Evolutionary conservation across 2,113 vertebrate species (phyloP).

Genomic region (Orcinus orca): DNA sequence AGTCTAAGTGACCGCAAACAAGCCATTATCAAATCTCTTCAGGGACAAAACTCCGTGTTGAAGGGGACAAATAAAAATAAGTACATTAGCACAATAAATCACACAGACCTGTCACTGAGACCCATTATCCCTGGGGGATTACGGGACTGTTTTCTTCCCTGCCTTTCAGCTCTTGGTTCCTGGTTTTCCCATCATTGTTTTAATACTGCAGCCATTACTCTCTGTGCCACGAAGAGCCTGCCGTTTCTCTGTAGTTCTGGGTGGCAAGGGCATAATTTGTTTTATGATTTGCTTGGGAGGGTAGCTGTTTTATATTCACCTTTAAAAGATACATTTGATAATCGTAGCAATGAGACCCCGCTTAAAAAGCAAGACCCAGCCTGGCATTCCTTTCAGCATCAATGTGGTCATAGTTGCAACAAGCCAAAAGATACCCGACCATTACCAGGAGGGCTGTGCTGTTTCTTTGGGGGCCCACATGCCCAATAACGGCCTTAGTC

Average conservation of each 20-base stretch:
- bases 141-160: neutral
- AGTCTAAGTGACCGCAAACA: slow-evolving; percentile 73
- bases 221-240: slow-evolving; percentile 19
- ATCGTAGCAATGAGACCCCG: neutral
- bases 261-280: slow-evolving; percentile 70
- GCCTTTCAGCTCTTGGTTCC: slow-evolving; percentile 47
- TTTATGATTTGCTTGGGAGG: slow-evolving; percentile 60
- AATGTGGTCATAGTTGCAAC: rapidly evolving
- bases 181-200: slow-evolving; percentile 57
- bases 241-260: slow-evolving; percentile 55
- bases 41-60: slow-evolving; percentile 64
- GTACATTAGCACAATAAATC: slow-evolving; percentile 77
- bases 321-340: slow-evolving; percentile 61
- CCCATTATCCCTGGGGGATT: slow-evolving; percentile 71
- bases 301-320: slow-evolving; percentile 69
- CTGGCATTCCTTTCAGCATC: neutral
- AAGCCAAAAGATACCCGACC: neutral
- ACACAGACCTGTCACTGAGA: slow-evolving; percentile 58
- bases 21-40: slow-evolving; percentile 77
- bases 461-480: neutral
- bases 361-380: slow-evolving; percentile 48
- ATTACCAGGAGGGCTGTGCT: neutral
- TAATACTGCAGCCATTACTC: slow-evolving; percentile 72
- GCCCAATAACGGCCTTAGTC: neutral
- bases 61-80: slow-evolving; percentile 79